phyloP scores from a whole-genome alignment of 2,113 vertebrate genomes.

The Tympanuchus pallidicinctus region DNA sequence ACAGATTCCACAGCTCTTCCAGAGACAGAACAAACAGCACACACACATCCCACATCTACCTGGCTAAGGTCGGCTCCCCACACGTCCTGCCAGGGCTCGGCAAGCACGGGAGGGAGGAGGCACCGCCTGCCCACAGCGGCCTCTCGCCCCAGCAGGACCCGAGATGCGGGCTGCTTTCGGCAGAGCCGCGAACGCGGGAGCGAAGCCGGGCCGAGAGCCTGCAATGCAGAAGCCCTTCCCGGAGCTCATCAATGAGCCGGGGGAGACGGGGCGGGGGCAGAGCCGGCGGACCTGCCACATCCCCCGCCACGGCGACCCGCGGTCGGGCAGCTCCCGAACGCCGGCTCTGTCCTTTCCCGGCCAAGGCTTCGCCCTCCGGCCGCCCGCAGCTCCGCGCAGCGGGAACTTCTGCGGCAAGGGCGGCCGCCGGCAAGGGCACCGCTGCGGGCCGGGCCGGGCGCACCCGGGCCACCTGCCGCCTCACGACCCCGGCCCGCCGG shows the following conservation, averaged over 20 bases:
- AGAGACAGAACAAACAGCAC: background rate
- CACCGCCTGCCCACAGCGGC: background rate
- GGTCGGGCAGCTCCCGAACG: accelerated
- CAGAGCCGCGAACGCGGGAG: background rate
- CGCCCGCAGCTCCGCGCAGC: background rate
- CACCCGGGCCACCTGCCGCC: background rate
- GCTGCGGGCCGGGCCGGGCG: background rate
- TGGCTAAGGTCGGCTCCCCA: background rate
- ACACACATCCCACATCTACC: background rate
- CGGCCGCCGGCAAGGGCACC: background rate
- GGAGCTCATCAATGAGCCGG: background rate
- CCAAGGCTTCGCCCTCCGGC: background rate
- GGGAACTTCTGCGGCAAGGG: background rate
- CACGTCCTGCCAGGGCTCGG: background rate
- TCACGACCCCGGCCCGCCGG: background rate
- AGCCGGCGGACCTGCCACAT: background rate
- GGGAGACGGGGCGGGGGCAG: constrained; percentile 13
- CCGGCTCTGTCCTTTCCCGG: background rate
- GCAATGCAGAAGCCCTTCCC: constrained; percentile 70
- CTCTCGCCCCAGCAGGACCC: background rate
- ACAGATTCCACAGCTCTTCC: background rate
- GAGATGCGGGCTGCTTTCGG: background rate
- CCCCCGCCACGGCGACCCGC: background rate
- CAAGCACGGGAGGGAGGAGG: background rate
- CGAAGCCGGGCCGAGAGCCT: constrained; percentile 6